These are phyloP conservation scores for Wiebesia pumilae DNA, from an alignment of 1,140 invertebrate genomes.

Conservation along the genomic window DNA sequence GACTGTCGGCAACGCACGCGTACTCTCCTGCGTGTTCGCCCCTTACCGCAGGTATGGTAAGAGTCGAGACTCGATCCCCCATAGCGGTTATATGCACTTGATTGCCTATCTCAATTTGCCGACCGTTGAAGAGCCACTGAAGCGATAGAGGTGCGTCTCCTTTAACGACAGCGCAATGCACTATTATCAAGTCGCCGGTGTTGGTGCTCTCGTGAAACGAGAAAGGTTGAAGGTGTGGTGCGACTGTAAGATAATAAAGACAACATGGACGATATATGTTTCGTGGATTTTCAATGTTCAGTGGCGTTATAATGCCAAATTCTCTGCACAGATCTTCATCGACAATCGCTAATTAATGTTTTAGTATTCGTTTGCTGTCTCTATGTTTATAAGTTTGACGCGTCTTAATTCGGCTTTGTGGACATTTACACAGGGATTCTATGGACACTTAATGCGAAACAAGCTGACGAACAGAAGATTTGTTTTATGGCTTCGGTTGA, in stretches of 20 bases:
- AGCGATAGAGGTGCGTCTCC: constrained; percentile 84
- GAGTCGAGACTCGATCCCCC: constrained; percentile 74
- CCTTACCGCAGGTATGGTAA: constrained; percentile 73
- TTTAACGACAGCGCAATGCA: constrained; percentile 83
- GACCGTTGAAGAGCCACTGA: constrained; percentile 78
- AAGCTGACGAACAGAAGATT: too few relatives aligned
- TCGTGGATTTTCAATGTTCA: background rate
- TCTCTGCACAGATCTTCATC: background rate
- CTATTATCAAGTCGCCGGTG: constrained; percentile 78
- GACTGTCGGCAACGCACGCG: constrained; percentile 83
- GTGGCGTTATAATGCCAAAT: background rate
- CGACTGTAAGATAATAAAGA: constrained; percentile 67
- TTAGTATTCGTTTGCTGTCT: too few relatives aligned
- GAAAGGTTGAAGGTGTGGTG: constrained; percentile 72
- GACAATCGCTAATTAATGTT: too few relatives aligned
- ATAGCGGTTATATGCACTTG: constrained; percentile 78
- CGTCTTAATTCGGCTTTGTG: too few relatives aligned
- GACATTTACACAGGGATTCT: too few relatives aligned
- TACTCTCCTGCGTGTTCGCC: constrained; percentile 83
- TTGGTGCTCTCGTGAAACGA: constrained; percentile 72
- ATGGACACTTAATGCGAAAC: too few relatives aligned
- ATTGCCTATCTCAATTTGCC: constrained; percentile 72
- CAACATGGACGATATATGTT: constrained; percentile 50
- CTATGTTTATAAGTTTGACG: too few relatives aligned
- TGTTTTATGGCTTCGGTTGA: too few relatives aligned